These are phyloP conservation scores for Nicator chloris DNA, from an alignment of 2,113 vertebrate genomes.

Conservation along the genomic window DNA sequence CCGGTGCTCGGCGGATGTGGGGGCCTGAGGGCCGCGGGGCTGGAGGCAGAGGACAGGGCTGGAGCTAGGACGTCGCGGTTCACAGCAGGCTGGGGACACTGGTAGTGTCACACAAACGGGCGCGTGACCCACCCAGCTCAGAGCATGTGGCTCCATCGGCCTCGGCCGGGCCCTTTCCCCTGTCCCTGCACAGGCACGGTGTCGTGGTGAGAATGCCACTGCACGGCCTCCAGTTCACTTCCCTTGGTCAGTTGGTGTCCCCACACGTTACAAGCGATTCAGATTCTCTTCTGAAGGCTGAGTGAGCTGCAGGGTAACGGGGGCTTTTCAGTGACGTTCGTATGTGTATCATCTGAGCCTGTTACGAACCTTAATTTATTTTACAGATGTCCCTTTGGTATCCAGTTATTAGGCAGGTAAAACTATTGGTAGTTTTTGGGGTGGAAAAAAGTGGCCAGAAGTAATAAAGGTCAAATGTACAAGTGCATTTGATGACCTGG, in stretches of 20 bases:
- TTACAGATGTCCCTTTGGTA: neutral
- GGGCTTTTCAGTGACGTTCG: neutral
- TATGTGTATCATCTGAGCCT: neutral
- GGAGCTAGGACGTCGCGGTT: rapidly evolving
- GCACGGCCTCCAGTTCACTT: rapidly evolving
- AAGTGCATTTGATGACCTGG: neutral
- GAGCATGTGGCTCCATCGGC: rapidly evolving
- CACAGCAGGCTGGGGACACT: rapidly evolving
- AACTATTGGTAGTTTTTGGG: neutral
- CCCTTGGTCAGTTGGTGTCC: rapidly evolving
- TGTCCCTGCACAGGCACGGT: rapidly evolving
- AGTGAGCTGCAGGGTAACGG: neutral
- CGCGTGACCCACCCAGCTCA: rapidly evolving
- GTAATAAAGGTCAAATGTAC: neutral
- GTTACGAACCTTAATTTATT: neutral
- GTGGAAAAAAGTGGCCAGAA: neutral
- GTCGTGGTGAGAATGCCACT: rapidly evolving
- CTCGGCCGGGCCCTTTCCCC: rapidly evolving
- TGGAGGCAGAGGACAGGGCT: neutral
- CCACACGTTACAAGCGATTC: rapidly evolving
- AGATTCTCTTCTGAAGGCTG: neutral
- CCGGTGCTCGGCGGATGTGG: neutral
- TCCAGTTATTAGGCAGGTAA: neutral
- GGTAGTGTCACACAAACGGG: rapidly evolving
- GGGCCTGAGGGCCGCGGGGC: neutral